phyloP scores from a whole-genome alignment of 2,797 vertebrate species.

The Lacerta viridis region DNA sequence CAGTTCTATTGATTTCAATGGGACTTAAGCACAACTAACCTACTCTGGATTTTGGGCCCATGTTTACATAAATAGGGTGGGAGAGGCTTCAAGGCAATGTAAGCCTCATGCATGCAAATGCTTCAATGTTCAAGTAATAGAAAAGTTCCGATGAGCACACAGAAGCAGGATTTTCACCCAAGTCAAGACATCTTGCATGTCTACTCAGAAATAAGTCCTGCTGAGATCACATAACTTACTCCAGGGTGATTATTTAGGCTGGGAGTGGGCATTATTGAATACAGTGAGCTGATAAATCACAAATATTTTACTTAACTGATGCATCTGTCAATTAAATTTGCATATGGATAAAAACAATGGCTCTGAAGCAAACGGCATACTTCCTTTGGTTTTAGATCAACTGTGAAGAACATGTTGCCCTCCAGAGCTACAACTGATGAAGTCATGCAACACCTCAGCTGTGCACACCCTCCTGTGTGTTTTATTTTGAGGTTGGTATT shows the following conservation, averaged over 20 bases:
- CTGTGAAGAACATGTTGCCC: too few species aligned
- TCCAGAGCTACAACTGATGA: too few species aligned
- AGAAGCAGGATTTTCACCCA: not conserved
- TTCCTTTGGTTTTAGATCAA: too few species aligned
- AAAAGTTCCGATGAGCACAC: not conserved
- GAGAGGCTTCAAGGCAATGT: not conserved
- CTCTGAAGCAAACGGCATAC: not conserved
- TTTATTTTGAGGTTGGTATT: constrained; percentile 96
- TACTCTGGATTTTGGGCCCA: not conserved
- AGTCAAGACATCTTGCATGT: not conserved
- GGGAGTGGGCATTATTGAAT: not conserved
- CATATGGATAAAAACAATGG: not conserved
- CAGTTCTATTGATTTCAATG: not conserved
- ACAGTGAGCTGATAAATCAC: not conserved
- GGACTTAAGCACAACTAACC: not conserved
- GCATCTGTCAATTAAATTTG: not conserved
- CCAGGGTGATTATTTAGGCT: not conserved
- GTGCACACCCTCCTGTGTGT: constrained; percentile 74
- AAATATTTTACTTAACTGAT: not conserved
- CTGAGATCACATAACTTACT: not conserved
- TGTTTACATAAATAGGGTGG: not conserved
- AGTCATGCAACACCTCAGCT: too few species aligned
- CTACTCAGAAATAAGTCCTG: not conserved
- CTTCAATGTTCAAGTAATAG: not conserved
- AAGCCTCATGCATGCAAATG: not conserved